Percentiles rank a stretch among this genome's conserved stretches.
These are phyloP conservation scores for Iphiclides podalirius DNA, from an alignment of 2,888 invertebrate species.

Conservation along the genomic window DNA sequence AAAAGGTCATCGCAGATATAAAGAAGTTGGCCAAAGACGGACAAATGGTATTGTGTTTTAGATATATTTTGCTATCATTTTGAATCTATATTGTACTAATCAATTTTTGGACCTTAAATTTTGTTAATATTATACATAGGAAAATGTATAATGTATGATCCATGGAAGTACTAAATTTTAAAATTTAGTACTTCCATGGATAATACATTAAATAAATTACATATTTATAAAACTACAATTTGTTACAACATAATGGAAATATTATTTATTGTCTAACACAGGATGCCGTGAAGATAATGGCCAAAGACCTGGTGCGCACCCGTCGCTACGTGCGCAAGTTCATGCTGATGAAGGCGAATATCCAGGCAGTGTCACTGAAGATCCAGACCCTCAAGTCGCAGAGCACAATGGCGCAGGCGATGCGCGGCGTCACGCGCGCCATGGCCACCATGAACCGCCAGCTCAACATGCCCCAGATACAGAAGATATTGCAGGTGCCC, in stretches of 20 bases:
- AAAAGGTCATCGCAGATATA: constrained; percentile 98
- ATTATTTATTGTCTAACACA: no score
- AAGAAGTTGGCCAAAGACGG: constrained; percentile 99
- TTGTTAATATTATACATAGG: no score
- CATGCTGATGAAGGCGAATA: constrained; percentile 99
- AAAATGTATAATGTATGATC: no score
- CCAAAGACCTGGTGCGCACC: constrained; percentile 98
- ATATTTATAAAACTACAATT: no score
- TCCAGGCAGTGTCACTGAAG: constrained; percentile 98
- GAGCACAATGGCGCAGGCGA: constrained; percentile 99
- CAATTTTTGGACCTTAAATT: no score
- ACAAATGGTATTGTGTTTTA: constrained; percentile 97
- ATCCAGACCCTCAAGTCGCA: constrained; percentile 98
- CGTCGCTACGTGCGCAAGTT: constrained; percentile 98
- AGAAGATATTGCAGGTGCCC: constrained; percentile 86
- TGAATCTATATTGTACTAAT: no score
- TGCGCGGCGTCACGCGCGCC: constrained; percentile 98
- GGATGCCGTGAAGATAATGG: constrained; percentile 99
- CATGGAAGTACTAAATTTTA: no score
- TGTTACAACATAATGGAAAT: no score
- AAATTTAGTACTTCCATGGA: no score
- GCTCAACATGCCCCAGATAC: constrained; percentile 98
- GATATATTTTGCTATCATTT: no score
- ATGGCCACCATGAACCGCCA: constrained; percentile 99
- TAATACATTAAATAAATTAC: no score